Evolutionary conservation across 2,113 vertebrate genomes (phyloP), one percentile per base, ranked within the genome.

Genomic region (Gila orcuttii): DNA sequence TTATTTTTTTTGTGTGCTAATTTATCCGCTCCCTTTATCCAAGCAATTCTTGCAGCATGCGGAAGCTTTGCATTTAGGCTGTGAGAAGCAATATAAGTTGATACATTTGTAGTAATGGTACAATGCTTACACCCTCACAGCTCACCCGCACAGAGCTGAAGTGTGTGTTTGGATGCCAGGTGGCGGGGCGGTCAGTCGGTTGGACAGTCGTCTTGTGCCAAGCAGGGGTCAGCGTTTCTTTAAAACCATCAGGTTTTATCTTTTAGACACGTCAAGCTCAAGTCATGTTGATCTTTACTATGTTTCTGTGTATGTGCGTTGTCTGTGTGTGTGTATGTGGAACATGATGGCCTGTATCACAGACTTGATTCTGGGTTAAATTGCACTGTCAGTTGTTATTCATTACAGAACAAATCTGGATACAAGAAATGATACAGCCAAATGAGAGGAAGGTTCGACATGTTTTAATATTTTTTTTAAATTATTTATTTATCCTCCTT

Each of bases 401-500:
- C 13, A 25, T 81, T 74, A 74, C 23, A 13, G 42, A 74, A 60
- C 25, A 78, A 31, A 80, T 80, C 39, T 64, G 39, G 79, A 39
- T 79, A 12, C n/a, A 2, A 47, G 9, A 64, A 31, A 66, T 47
- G 59, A 64, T 64, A 47, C 59, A 28, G 39, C 79, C 79, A 81
- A 64, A 66, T 9, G 85, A 86, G 71, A 36, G 31, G 45, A 71
- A 39, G 83, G 28, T 68, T 36, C 2, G 12, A 55, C 3, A 62
- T 60, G n/a, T 60, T 71, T 90, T 87, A 28, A 28, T 88, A 88
- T 88, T 77, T 84, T 86, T 89, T 89, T 75, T 10, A 60, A 83
- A 74, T 75, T 87, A 87, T 87, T 89, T 87, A 86, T 86, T 76
- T 57, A 17, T 50, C 12, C 23, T 85, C 25, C 52, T 45, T 36